Percentiles rank a stretch among this genome's conserved stretches.
These are phyloP conservation scores for Acronicta alni DNA, from an alignment of 2,888 invertebrate species.

Conservation along the genomic window DNA sequence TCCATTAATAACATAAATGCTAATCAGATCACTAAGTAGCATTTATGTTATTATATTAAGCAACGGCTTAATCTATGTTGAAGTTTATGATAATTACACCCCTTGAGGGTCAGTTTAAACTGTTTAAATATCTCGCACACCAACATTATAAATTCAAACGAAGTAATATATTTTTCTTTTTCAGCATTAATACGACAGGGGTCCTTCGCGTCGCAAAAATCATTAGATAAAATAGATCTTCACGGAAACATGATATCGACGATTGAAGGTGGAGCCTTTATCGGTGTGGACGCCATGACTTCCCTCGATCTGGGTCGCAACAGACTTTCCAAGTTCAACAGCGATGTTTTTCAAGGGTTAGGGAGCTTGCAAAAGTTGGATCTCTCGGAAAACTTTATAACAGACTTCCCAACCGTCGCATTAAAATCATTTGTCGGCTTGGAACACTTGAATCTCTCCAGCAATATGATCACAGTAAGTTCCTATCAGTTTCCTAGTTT, in stretches of 20 bases:
- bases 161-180: conserved; percentile 51
- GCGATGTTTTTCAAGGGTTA: conserved; percentile 94
- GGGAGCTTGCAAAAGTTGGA: conserved; percentile 94
- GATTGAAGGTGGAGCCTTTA: conserved; percentile 94
- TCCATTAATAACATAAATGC: too few relatives aligned
- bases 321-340: conserved; percentile 94
- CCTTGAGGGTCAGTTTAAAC: too few relatives aligned
- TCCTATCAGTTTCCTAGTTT: conserved; percentile 21
- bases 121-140: too few relatives aligned
- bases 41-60: neutral
- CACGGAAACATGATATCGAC: conserved; percentile 93
- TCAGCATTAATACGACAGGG: conserved; percentile 91
- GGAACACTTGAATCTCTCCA: conserved; percentile 93
- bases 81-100: too few relatives aligned
- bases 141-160: neutral
- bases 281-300: conserved; percentile 91
- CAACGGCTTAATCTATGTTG: too few relatives aligned
- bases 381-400: conserved; percentile 95
- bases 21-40: too few relatives aligned
- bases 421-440: conserved; percentile 92
- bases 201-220: conserved; percentile 92
- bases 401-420: conserved; percentile 94
- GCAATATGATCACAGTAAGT: conserved; percentile 95
- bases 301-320: conserved; percentile 94
- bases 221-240: conserved; percentile 93